Evolutionary conservation across 2,113 vertebrate species (phyloP), one percentile per base, ranked within the genome.

Genomic region (Oncorhynchus mykiss): DNA sequence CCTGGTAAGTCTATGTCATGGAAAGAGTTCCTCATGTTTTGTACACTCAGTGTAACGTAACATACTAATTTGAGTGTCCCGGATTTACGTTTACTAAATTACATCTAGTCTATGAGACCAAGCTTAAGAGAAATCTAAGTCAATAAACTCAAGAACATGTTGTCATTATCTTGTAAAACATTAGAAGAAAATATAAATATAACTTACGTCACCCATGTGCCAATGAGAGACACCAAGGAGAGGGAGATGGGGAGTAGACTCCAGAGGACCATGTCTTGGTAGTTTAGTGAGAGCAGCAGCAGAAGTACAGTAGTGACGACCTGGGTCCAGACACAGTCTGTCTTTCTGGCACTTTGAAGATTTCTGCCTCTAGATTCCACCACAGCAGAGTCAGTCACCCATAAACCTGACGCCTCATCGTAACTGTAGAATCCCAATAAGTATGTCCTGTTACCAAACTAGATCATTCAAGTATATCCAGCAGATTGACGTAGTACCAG

Each of bases 161-260:
- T 22, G 73, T 49, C 24, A 20, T 31, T 49, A 69, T 3, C 45
- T 48, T 18, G 39, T 3, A 66, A 66, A 51, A 25, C 60, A n/a
- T 48, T 73, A 20, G 64, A 74, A 31, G 1, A 70, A 45, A 27
- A 62, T 16, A 22, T n/a, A 18, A 13, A 22, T 31, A 72, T 70
- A 72, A 93, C 93, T 94, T 91, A 94, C 93, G 93, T 87, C 60
- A 67, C 77, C 93, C 93, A 94, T 16, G 92, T 93, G 49, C 93
- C 93, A 67, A 92, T 34, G 75, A 93, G 87, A 34, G 93, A 93
- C 49, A 93, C 77, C 67, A 90, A 72, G 11, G 89, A 86, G 45
- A 94, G 87, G 7, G 74, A 29, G 64, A 94, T 82, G 29, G 93
- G 93, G 60, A 94, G 76, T 51, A 93, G 31, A 74, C 89, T 86